Percentiles rank a stretch among this genome's conserved stretches.
Evolutionary conservation across 2,888 invertebrate genomes (phyloP).

Genomic region (Ypsolopha scabrella): DNA sequence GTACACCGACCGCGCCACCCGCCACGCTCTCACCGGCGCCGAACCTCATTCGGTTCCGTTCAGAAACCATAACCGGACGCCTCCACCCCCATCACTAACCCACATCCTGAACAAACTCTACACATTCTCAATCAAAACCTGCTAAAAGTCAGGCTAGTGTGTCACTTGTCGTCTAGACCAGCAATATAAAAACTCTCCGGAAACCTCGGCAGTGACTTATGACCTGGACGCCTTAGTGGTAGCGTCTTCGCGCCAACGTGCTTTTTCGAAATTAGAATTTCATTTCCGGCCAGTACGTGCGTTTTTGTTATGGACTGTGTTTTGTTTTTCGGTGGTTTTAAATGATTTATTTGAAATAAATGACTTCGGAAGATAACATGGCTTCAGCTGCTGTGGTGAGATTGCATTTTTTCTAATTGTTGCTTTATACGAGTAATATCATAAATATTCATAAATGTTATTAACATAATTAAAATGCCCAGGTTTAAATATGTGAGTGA

Average conservation of each 20-base stretch:
- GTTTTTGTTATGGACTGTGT: slow-evolving; percentile 11
- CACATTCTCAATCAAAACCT: slow-evolving; percentile 2
- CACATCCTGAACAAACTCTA: neutral
- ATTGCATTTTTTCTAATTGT: slow-evolving; percentile 4
- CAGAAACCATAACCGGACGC: slow-evolving; percentile 69
- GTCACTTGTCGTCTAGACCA: neutral
- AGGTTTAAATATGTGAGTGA: too few relatives aligned
- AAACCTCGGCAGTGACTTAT: slow-evolving; percentile 15
- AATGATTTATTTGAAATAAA: neutral
- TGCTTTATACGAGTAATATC: too few relatives aligned
- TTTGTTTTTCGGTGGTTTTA: neutral
- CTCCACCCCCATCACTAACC: slow-evolving; percentile 22
- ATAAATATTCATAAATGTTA: neutral
- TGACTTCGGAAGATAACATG: slow-evolving; percentile 43
- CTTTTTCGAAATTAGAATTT: slow-evolving; percentile 12
- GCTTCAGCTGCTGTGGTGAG: slow-evolving; percentile 45
- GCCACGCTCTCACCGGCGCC: slow-evolving; percentile 32
- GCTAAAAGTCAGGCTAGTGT: slow-evolving; percentile 1
- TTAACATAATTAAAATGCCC: too few relatives aligned
- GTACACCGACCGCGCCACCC: slow-evolving; percentile 45
- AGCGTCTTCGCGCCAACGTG: slow-evolving; percentile 7
- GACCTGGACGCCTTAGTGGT: neutral
- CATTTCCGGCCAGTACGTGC: slow-evolving; percentile 9
- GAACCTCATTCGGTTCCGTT: slow-evolving; percentile 57
- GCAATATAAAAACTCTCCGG: slow-evolving; percentile 16